Conservation (phyloP, 2,797 vertebrate species). For the Mormyrus hasselquistii region DNA sequence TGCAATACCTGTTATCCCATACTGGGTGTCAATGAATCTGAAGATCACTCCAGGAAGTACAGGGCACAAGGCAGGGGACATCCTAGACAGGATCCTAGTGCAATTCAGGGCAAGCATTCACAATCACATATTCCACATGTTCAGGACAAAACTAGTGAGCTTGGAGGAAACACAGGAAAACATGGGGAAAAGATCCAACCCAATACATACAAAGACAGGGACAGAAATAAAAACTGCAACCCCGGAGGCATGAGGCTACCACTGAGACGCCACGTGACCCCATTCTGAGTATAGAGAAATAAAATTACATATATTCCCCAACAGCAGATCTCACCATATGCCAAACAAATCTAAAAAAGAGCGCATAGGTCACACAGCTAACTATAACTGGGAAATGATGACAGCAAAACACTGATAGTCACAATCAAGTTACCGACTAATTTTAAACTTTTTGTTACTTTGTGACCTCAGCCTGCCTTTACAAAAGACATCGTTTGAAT, state of each 20-base stretch:
- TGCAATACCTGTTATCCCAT: neutral
- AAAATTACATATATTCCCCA: neutral
- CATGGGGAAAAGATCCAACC: neutral
- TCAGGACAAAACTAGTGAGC: neutral
- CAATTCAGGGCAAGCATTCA: neutral
- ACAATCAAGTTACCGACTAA: neutral
- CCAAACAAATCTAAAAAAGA: neutral
- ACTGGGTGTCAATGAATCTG: neutral
- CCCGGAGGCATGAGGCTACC: neutral
- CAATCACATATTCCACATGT: neutral
- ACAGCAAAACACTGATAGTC: constrained; percentile 14
- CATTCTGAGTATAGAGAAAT: neutral
- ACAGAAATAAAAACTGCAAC: neutral
- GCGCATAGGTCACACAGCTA: constrained; percentile 22
- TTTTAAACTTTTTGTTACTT: neutral
- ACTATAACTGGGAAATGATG: constrained; percentile 13
- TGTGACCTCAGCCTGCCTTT: constrained; percentile 11
- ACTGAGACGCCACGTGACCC: neutral
- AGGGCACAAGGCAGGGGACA: neutral
- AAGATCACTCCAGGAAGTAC: neutral
- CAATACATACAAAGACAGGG: neutral
- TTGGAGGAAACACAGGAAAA: neutral
- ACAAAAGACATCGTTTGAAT: neutral
- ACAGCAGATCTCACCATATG: neutral
- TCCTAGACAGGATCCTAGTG: neutral